A percentile compares a stretch with the other conserved stretches of the same genome.
These are phyloP conservation scores for Pteronotus mesoamericanus DNA, from an alignment of 2,797 vertebrate species.

Conservation along the genomic window DNA sequence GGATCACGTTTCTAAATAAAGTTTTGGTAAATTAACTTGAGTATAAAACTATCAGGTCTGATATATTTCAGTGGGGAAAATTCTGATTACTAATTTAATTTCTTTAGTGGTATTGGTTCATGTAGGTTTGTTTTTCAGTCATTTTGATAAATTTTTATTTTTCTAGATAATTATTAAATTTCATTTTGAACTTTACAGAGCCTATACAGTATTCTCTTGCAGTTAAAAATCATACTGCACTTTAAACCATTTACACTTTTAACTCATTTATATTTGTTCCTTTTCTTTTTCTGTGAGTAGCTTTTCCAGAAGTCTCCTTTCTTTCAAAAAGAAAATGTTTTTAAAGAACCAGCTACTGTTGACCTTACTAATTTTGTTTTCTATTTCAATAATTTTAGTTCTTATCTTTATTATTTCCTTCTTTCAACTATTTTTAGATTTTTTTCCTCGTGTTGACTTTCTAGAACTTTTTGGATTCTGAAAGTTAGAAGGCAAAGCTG, in stretches of 20 bases:
- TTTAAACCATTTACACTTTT: background rate
- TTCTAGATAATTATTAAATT: background rate
- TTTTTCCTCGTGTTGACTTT: background rate
- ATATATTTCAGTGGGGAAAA: background rate
- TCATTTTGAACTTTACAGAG: slow-evolving; percentile 2
- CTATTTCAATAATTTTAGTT: slow-evolving; percentile 12
- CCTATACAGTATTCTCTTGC: background rate
- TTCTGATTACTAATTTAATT: background rate
- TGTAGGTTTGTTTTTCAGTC: background rate
- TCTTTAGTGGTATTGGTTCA: background rate
- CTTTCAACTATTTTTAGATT: background rate
- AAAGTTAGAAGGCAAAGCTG: slow-evolving; percentile 1
- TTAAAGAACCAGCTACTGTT: slow-evolving; percentile 18
- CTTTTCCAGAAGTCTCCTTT: background rate
- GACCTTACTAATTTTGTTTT: slow-evolving; percentile 14
- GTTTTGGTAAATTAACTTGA: background rate
- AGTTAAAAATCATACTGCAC: background rate
- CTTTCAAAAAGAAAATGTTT: slow-evolving; percentile 1
- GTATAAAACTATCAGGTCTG: background rate
- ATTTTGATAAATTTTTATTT: background rate
- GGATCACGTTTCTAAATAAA: background rate
- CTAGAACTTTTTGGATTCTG: background rate
- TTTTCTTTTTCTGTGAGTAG: background rate
- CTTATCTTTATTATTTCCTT: slow-evolving; percentile 23
- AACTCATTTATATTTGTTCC: background rate